Base-by-base conservation (phyloP, 2,797 vertebrate species). In the Presbytis comata region DNA sequence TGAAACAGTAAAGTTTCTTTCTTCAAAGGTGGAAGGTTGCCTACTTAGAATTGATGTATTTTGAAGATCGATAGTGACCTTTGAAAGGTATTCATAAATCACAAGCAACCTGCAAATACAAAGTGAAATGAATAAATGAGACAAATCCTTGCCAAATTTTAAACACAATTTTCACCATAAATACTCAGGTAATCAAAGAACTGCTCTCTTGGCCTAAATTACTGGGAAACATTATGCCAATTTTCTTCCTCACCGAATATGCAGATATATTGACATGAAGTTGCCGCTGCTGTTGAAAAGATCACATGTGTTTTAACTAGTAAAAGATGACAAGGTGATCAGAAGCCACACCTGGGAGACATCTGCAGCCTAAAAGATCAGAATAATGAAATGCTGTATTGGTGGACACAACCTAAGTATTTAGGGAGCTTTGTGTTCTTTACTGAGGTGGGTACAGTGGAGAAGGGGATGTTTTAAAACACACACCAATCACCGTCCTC, bases 1-100 rank as follows among this genome's bases (percentile, higher is more conserved):
- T 67, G 87, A 93, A 93, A 80, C 75, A 87, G 41, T 92, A 84
- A 64, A 89, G 74, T 90, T 95, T 95, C 81, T 89, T 84, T 96
- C 96, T 95, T 93, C 94, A 83, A 95, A 97, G 85, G 93, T 64
- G 53, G 84, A 97, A 81, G 44, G 22, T 89, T 92, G 61, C 55
- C 53, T 95, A 41, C 75, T 82, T 72, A 93, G 82, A 93, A 94
- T 21, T 57, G 95, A 89, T 94, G 75, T 50, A 78, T 93, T 93
- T 97, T 88, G 91, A 96, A 95, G 97, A 97, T 94, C 79, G 85
- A 97, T 97, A 97, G 93, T 96, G 96, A 97, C 97, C 96, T 97
- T 96, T 97, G 96, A 89, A 76, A 97, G 78, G 93, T 74, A 97
- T 96, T 83, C 96, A 89, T 97, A 96, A 97, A 96, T 97, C 97